Percentiles rank a stretch among this genome's conserved stretches.
Evolutionary conservation across 2,797 vertebrate genomes (phyloP).

Genomic region (Prionace glauca): DNA sequence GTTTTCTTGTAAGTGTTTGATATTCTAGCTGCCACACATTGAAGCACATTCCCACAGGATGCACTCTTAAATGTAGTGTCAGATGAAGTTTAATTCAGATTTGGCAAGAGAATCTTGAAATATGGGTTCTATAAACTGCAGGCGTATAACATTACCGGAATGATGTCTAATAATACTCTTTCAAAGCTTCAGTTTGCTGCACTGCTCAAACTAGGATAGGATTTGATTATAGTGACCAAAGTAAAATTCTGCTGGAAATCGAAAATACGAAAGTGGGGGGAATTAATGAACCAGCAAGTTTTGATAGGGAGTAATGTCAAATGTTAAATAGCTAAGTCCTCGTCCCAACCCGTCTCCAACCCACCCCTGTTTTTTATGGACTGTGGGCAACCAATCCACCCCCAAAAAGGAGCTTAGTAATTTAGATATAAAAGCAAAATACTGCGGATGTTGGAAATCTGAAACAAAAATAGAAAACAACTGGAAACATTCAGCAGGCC

Average conservation of each 20-base stretch:
- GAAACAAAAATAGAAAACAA: no score
- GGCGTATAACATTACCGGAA: background rate
- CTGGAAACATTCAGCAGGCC: no score
- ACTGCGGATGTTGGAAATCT: no score
- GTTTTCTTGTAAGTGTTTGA: background rate
- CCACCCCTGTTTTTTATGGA: background rate
- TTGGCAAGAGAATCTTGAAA: background rate
- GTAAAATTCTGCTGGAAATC: background rate
- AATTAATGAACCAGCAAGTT: background rate
- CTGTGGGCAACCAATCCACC: no score
- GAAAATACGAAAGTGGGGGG: background rate
- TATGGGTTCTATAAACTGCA: background rate
- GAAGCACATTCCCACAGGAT: background rate
- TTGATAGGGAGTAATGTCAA: background rate
- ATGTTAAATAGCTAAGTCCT: background rate
- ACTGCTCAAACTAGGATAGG: background rate
- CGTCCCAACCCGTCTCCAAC: background rate
- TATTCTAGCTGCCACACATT: background rate
- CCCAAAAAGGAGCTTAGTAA: background rate
- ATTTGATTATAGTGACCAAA: background rate
- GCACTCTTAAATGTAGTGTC: slow-evolving; percentile 1
- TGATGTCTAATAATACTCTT: background rate
- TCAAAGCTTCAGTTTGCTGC: background rate
- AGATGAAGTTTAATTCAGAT: background rate
- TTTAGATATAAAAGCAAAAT: background rate